Base-by-base conservation (phyloP, 2,888 invertebrate species). In the Macrophya alboannulata region DNA sequence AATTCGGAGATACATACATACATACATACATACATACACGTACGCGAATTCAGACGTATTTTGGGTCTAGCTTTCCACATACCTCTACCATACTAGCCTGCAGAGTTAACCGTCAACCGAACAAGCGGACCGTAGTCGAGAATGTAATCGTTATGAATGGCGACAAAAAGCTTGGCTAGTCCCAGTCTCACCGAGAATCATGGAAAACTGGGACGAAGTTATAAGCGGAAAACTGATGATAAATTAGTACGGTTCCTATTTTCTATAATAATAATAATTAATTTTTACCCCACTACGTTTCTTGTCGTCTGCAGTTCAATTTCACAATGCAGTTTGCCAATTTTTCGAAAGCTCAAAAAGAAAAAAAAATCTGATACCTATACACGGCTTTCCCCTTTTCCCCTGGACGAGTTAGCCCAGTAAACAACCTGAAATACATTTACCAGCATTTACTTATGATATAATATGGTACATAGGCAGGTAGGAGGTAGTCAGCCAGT, bases 101-200 rank as follows among this genome's bases (percentile, higher is more conserved):
- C 40, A 72, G 72, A 74, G 74, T n/a, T n/a, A 74, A 25, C 31
- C 77, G 77, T 77, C 77, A 77, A 55, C 31, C 55, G 55, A 55
- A 77, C 77, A 77, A 62, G 62, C 40, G 77, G 31, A 77, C 51
- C n/a, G n/a, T 55, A 55, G 77, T 55, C 48, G 77, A 51, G 77
- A 48, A 51, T 55, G 77, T 77, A 77, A 77, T 77, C 77, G 55
- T 51, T 55, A 77, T 55, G 51, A 77, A 77, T 77, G 77, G 77
- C 51, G 31, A 48, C 51, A 77, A 77, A 77, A 77, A 77, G 77
- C 77, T 77, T 77, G 77, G 77, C 77, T 55, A 6, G 31, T 51
- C 31, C n/a, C 17, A 40, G 17, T 6, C 55, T 40, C 15, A 17
- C 17, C 77, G 77, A 45, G 77, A 43, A 72, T 4, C 48, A n/a